Evolutionary conservation across 2,113 vertebrate species (phyloP).

Genomic region (Gila orcuttii): DNA sequence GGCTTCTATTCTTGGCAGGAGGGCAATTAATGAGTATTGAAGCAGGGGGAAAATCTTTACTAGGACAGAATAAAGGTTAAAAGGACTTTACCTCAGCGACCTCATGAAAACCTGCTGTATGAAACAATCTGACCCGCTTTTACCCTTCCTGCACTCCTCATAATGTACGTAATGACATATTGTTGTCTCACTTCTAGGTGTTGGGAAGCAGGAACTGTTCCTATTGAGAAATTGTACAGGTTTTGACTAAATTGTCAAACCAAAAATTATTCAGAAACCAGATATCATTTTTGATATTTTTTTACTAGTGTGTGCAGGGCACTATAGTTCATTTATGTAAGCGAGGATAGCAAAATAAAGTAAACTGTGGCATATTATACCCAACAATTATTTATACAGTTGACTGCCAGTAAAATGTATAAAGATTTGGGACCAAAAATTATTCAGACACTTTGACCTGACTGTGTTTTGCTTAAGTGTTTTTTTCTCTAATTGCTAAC

Average conservation of each 20-base stretch:
- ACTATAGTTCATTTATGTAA: too few relatives aligned
- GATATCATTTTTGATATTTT: too few relatives aligned
- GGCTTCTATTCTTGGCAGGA: slow-evolving; percentile 51
- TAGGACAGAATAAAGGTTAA: slow-evolving; percentile 28
- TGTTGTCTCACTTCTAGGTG: not conserved
- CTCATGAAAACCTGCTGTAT: not conserved
- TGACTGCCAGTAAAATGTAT: too few relatives aligned
- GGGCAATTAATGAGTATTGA: slow-evolving; percentile 49
- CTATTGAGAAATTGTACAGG: not conserved
- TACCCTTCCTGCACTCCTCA: not conserved
- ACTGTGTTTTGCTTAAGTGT: too few relatives aligned
- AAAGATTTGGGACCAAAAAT: too few relatives aligned
- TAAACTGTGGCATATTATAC: too few relatives aligned
- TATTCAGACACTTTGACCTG: too few relatives aligned
- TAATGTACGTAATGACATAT: slow-evolving; percentile 3
- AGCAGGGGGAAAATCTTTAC: not conserved
- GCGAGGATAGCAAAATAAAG: too few relatives aligned
- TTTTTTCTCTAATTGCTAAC: too few relatives aligned
- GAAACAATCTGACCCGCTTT: slow-evolving; percentile 6
- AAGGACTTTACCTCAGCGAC: slow-evolving; percentile 8
- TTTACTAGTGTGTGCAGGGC: too few relatives aligned
- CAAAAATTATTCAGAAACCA: too few relatives aligned
- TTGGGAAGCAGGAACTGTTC: not conserved
- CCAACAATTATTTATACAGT: too few relatives aligned
- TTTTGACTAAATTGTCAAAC: not conserved